Evolutionary conservation across 2,797 vertebrate species (phyloP), one percentile per base, ranked within the genome.

Genomic region (Galagoides demidoff): DNA sequence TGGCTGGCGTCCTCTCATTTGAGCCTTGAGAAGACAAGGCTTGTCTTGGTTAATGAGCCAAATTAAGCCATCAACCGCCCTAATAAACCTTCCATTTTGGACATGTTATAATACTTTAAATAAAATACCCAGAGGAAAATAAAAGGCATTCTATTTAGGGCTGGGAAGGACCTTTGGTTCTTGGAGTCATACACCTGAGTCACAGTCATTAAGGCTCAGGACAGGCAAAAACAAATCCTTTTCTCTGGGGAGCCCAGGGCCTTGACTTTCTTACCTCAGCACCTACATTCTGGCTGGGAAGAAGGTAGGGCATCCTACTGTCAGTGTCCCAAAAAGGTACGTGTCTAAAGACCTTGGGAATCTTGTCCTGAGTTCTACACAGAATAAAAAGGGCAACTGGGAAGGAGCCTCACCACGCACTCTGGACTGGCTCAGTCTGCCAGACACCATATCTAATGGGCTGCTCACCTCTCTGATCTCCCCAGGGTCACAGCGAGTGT

Each of bases 81-180:
- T 82, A 85, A 89, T 92, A 93, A 92, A 95, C 61, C n/a, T 79
- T 96, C 61, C 68, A 57, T 94, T 71, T 91, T 95, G 90, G 90
- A 92, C 83, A 63, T 13, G 39, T 89, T 92, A 91, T 49, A 94
- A 89, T 92, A 81, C 89, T 63, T 70, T 79, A 90, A 97, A 89
- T 87, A 77, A 93, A 97, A 85, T 86, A 86, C 57, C 79, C 66
- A 95, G 92, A 96, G 90, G 89, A 92, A 92, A 71, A 94, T 95
- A 86, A 96, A 96, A 96, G 70, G 83, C 78, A 14, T 95, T 93
- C 45, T 43, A 20, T 84, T 57, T 89, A 90, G 68, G 74, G 61
- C 43, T 84, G 31, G 61, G 79, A 66, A 85, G 29, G 55, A 83
- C 81, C 83, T 90, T 90, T 92, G 71, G 39, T 88, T 86, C 92